Evolutionary conservation across 2,888 invertebrate genomes (phyloP), one percentile per base, ranked within the genome.

Genomic region (Eledone cirrhosa): DNA sequence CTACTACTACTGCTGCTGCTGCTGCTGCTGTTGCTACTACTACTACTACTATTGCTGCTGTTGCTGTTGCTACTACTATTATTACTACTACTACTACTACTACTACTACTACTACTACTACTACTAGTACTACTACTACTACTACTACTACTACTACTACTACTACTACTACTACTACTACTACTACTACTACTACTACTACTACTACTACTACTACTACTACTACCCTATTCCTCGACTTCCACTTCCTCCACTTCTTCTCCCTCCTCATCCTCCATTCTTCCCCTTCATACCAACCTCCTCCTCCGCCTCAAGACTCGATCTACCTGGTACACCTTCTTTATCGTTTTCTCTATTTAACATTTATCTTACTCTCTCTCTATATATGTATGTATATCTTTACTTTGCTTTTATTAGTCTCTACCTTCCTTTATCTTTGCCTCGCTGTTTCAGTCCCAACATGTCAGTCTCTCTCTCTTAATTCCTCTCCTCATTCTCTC

Each of bases 51-150:
- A 27, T 63, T 24, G 27, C 24, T n/a, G 24, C 63, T n/a, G 27
- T n/a, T 27, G 27, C 27, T n/a, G 24, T 27, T 27, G 24, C 24
- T 63, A 27, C 27, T 8, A 11, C 0, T 27, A 13, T 8, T 53
- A 77, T 77, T 48, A 48, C 79, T 79, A 77, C 79, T 79, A 63
- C 77, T 79, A 77, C 79, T 79, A 53, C 79, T 79, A 77, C 79
- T 79, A 77, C 76, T 77, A 77, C 79, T 79, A 77, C 79, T 79
- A 53, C 79, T 79, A 41, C 77, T 79, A 77, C 76, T 79, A 77
- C 79, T 79, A 77, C 77, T 77, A 63, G 31, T 77, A 41, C 77
- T 77, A 77, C 77, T 47, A 48, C 65, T 78, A 77, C 77, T 77
- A 8, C 31, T 48, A 79, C 77, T 59, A 79, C 77, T 79, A 79